Evolutionary conservation across 1,140 invertebrate species (phyloP), one percentile per base, ranked within the genome.

Genomic region (Aphaenogaster floridana): DNA sequence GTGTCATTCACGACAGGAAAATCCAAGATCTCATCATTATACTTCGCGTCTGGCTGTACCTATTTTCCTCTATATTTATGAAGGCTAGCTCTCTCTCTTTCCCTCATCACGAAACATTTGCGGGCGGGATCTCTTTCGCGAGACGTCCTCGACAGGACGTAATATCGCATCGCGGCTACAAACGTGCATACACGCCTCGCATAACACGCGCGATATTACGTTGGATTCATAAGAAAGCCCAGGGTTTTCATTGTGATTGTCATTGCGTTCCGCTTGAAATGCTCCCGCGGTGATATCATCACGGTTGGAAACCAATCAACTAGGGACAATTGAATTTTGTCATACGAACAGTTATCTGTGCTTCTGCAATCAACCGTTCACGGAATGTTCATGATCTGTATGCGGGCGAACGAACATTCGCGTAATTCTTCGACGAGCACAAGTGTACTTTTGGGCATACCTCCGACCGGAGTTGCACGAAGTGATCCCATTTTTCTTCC

Each of bases 101-200:
- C 54, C 15, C 63, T 80, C 13, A 45, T 83, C 15, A 15, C 28
- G 68, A 74, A 83, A 83, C 34, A 48, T 83, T 83, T 72, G 15
- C 79, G 59, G 21, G 17, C 11, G 17, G 36, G 9, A 57, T 21
- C n/a, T 52, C 63, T 80, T 28, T 61, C 39, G 50, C 45, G 66
- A 81, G 11, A 59, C 45, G 36, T 54, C n/a, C 64, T 69, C 34
- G 36, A 45, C 78, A 81, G 36, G 39, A 81, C 48, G 48, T 21
- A 69, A 81, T 81, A 69, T 71, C 64, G 36, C 36, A 57, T 81
- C 64, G 50, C 15, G 48, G 57, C 36, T 68, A 80, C 63, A 81
- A 81, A 81, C 28, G 52, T 45, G 42, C 17, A 28, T 39, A 36
- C 45, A 52, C n/a, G 48, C n/a, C 3, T 80, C 36, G 48, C 48